Base-by-base conservation (phyloP, 1,140 invertebrate species). In the Cotesia vestalis region DNA sequence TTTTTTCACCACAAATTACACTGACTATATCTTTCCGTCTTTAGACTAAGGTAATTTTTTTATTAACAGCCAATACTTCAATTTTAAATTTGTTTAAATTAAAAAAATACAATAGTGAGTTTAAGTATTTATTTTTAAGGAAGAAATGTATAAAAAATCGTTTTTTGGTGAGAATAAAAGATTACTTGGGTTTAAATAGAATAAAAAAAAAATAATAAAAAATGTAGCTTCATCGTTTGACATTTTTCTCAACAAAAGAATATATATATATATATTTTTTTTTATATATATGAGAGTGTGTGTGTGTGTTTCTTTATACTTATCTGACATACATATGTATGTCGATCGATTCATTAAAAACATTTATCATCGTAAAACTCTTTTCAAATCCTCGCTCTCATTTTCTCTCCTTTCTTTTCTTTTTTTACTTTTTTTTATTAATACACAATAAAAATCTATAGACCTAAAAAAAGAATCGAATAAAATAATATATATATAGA, bases 321-420 rank as follows among this genome's bases (percentile, higher is more conserved):
- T 51, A 66, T 52, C 51, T 66, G 53, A 66, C 64, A 66, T 46
- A 66, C 51, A 66, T 46, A 69, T n/a, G 59, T 57, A 60, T 69
- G 67, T 69, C 67, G 55, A 69, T 69, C 67, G 67, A 69, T 69
- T 69, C 67, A 38, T 69, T 55, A 59, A 69, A 35, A 69, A 69
- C 67, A 59, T 69, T 69, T 69, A 46, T 57, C 40, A 46, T 57
- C 40, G 17, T 20, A 59, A 59, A 35, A 59, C 57, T 59, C 4
- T 27, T 9, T 14, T 46, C 40, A 46, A 46, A 46, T 46, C 40
- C 36, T 46, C n/a, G 55, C 40, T 17, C 35, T 38, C 27, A 57
- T 34, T 34, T 68, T 68, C 36, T 9, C 55, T 14, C 4, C 4
- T 35, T 59, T 55, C 17, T 55, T 14, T 55, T 55, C 17, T 55